Conservation (phyloP, 1,140 invertebrate genomes). For the Oryzaephilus surinamensis region DNA sequence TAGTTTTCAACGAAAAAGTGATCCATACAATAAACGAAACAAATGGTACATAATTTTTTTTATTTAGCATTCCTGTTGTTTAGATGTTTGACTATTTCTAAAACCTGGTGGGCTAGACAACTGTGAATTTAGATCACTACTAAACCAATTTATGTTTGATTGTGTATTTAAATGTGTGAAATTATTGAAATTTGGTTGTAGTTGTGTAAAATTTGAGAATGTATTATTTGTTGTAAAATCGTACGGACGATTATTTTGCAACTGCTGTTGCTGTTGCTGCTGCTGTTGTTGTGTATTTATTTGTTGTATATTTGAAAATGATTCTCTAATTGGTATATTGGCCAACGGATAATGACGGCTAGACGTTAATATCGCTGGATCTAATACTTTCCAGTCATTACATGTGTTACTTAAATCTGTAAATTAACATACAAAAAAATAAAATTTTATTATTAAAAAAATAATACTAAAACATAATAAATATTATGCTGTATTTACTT, state of each 20-base stretch:
- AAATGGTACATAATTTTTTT: background rate
- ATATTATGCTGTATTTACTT: constrained; percentile 22
- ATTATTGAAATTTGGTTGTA: constrained; percentile 8
- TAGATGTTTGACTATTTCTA: constrained; percentile 29
- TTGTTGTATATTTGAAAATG: constrained; percentile 12
- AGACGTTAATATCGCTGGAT: constrained; percentile 76
- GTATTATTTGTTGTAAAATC: constrained; percentile 1
- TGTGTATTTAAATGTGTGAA: constrained; percentile 15
- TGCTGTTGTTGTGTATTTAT: constrained; percentile 16
- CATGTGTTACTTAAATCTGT: constrained; percentile 45
- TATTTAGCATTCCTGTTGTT: constrained; percentile 34
- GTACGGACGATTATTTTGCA: constrained; percentile 15
- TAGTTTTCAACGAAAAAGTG: background rate
- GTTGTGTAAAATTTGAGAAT: constrained; percentile 9
- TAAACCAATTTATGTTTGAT: constrained; percentile 28
- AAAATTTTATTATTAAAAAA: constrained; percentile 4
- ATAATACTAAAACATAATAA: constrained; percentile 3
- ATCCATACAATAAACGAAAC: background rate
- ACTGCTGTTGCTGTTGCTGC: constrained; percentile 28
- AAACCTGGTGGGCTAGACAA: constrained; percentile 36
- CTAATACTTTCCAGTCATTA: constrained; percentile 72
- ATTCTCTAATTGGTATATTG: constrained; percentile 17
- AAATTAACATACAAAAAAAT: constrained; percentile 10
- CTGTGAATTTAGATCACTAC: constrained; percentile 28
- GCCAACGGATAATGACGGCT: constrained; percentile 43